Evolutionary conservation across 2,888 invertebrate species (phyloP).

Genomic region (Acleris holmiana): DNA sequence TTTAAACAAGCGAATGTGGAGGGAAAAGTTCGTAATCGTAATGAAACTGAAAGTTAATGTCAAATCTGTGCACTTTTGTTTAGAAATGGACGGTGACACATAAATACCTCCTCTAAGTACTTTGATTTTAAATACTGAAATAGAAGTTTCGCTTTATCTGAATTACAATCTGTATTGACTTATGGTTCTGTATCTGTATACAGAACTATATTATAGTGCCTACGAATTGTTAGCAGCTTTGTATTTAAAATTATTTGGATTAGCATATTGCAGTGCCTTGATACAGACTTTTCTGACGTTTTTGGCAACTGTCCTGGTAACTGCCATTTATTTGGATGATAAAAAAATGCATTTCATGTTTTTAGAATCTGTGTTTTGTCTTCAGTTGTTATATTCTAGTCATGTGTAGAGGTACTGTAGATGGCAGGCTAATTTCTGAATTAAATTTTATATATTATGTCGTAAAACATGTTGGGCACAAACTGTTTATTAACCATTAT

Average conservation of each 20-base stretch:
- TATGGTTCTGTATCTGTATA: slow-evolving; percentile 1
- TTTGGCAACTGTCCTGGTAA: background rate
- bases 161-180: too few relatives aligned
- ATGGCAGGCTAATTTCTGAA: background rate
- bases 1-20: too few relatives aligned
- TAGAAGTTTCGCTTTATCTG: too few relatives aligned
- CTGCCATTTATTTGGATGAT: slow-evolving; percentile 12
- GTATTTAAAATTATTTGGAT: slow-evolving; percentile 4
- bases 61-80: too few relatives aligned
- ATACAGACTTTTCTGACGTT: slow-evolving; percentile 7
- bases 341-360: slow-evolving; percentile 9
- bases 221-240: slow-evolving; percentile 2
- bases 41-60: too few relatives aligned
- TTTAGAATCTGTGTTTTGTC: background rate
- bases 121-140: background rate
- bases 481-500: slow-evolving; percentile 5
- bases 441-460: background rate
- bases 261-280: slow-evolving; percentile 24
- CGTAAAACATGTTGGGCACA: slow-evolving; percentile 9
- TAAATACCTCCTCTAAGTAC: too few relatives aligned
- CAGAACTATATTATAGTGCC: slow-evolving; percentile 6
- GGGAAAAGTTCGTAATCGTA: too few relatives aligned
- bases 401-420: slow-evolving; percentile 20
- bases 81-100: too few relatives aligned
- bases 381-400: slow-evolving; percentile 26